Base-by-base conservation (phyloP, 2,888 invertebrate genomes). In the Hyles lineata region DNA sequence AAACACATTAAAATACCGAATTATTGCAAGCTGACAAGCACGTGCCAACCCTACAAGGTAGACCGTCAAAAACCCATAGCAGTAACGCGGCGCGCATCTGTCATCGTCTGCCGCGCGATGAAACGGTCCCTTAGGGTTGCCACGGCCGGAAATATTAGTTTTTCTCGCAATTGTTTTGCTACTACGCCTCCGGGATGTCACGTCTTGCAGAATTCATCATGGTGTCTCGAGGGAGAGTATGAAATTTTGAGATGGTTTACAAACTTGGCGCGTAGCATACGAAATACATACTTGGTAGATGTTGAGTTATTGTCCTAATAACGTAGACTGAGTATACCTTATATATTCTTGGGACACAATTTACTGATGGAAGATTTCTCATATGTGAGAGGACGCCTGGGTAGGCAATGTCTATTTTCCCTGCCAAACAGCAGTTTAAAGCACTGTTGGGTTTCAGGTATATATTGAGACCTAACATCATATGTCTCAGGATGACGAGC, bases 81-180 rank as follows among this genome's bases (percentile, higher is more conserved):
- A 52, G 50, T 71, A 62, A 71, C 62, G 23, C 60, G 43, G 50
- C 29, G 19, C 71, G 61, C 71, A 81, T 77, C 80, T 83, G 82
- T 81, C 83, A 75, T 73, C 76, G 74, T 75, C 81, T 62, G n/a
- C 25, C 62, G 29, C 21, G 50, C 50, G 55, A 63, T 17, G 70
- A 77, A 76, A 77, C 77, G 76, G 69, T 72, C 72, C 75, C 35
- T 60, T 55, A 83, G 77, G 79, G 82, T 70, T 76, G 70, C 21
- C 73, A 32, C 25, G 32, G 55, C 29, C 29, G 29, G 35, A 73
- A 70, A 62, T 70, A 69, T 59, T 70, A 59, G 29, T 70, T 73
- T 62, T 60, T 63, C 32, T 62, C 15, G 71, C 70, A 63, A 74
- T 72, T 75, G 72, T 74, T 74, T 76, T 35, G 43, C 61, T 70